Evolutionary conservation across 2,888 invertebrate genomes (phyloP), one percentile per base, ranked within the genome.

Genomic region (Rotaria macrura): DNA sequence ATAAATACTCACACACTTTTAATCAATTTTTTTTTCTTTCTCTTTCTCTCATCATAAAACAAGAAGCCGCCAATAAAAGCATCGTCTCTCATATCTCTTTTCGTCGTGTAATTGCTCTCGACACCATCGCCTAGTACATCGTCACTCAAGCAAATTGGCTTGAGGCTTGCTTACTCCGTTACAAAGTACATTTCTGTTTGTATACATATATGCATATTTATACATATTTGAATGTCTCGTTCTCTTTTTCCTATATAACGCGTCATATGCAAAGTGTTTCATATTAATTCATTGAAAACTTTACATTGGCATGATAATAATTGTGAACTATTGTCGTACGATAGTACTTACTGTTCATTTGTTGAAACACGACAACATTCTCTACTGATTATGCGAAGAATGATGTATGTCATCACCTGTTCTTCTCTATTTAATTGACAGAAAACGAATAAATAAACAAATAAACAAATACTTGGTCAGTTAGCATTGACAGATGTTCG

Each of bases 61-160:
- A 65, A 65, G 65, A 65, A 29, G 65, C 34, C 65, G 65, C 65
- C 34, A 65, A 65, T 65, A 34, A 12, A 29, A 14, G 65, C 65
- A 65, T 65, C 65, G 34, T 65, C n/a, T 57, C 57, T 57, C n/a
- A 12, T 57, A 65, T 65, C 65, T 65, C 3, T 29, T 65, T 65
- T 65, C 65, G 65, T 65, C 65, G 65, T 65, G 34, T 65, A 65
- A 65, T 65, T 65, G 65, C 65, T 34, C 65, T 34, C 65, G 65
- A 65, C 65, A 34, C 65, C 29, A 29, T 65, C 34, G 65, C 34
- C 29, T 29, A 34, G 65, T 65, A 34, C 65, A 65, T 65, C 29
- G 65, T 65, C 65, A 65, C 34, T 65, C 29, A 34, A 65, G 65
- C 65, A 65, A 65, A 65, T 65, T 65, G 65, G 29, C 65, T 65